These are phyloP conservation scores for Entomyzon cyanotis DNA, from an alignment of 2,113 vertebrate genomes.

Conservation along the genomic window DNA sequence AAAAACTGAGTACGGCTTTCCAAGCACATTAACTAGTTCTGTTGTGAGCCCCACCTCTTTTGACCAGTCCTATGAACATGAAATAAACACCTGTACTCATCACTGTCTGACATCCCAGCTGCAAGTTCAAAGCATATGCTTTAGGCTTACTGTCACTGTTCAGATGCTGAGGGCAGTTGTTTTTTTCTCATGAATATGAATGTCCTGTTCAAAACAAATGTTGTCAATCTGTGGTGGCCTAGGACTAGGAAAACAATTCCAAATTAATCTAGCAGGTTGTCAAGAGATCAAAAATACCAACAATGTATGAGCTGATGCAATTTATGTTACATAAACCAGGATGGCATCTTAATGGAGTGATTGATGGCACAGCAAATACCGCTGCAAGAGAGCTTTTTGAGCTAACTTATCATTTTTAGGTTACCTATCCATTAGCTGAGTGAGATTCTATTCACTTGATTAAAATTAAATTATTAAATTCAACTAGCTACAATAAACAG, in stretches of 20 bases:
- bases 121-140: neutral
- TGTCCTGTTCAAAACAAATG: neutral
- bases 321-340: neutral
- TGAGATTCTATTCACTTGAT: neutral
- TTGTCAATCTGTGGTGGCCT: neutral
- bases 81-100: neutral
- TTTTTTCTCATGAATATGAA: neutral
- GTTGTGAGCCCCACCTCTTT: neutral
- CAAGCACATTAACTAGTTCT: neutral
- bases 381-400: neutral
- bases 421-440: neutral
- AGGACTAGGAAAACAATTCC: neutral
- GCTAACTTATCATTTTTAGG: neutral
- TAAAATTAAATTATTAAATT: neutral
- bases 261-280: neutral
- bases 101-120: neutral
- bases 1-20: neutral
- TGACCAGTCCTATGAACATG: neutral
- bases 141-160: neutral
- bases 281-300: conserved; percentile 25
- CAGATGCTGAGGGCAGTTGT: rapidly evolving
- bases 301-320: neutral
- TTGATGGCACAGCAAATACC: neutral
- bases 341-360: neutral
- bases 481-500: neutral